These are phyloP conservation scores for Arizona elegans DNA, from an alignment of 2,113 vertebrate genomes.

Conservation along the genomic window DNA sequence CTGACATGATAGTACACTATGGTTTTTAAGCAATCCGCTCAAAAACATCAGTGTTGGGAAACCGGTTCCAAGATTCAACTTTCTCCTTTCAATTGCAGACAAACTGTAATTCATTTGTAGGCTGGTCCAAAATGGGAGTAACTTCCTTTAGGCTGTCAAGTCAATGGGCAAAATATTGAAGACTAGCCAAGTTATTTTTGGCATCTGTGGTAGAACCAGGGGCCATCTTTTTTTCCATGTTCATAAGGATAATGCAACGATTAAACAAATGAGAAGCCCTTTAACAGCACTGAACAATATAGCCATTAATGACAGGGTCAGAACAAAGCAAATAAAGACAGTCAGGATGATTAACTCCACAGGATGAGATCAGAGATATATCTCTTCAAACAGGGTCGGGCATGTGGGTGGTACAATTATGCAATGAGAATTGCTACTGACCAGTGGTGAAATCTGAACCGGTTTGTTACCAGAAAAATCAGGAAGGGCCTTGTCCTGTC, in stretches of 20 bases:
- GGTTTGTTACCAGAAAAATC: neutral
- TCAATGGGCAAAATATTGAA: neutral
- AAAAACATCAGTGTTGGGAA: neutral
- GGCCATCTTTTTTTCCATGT: neutral
- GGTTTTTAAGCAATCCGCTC: neutral
- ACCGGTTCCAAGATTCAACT: neutral
- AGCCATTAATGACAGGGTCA: neutral
- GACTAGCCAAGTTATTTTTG: neutral
- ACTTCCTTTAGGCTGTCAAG: neutral
- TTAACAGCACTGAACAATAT: neutral
- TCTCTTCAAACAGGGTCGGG: neutral
- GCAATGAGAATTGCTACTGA: neutral
- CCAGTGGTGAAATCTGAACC: no score
- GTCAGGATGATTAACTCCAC: neutral
- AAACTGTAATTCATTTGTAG: neutral
- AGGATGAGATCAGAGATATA: neutral
- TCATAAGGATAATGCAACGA: neutral
- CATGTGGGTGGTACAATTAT: neutral
- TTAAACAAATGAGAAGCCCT: neutral
- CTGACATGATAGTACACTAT: neutral
- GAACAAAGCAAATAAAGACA: neutral
- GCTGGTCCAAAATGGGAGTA: neutral
- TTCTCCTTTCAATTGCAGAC: neutral
- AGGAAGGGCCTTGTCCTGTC: neutral
- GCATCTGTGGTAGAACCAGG: neutral